Evolutionary conservation across 1,140 invertebrate species (phyloP).

Genomic region (Pogonomyrmex californicus): DNA sequence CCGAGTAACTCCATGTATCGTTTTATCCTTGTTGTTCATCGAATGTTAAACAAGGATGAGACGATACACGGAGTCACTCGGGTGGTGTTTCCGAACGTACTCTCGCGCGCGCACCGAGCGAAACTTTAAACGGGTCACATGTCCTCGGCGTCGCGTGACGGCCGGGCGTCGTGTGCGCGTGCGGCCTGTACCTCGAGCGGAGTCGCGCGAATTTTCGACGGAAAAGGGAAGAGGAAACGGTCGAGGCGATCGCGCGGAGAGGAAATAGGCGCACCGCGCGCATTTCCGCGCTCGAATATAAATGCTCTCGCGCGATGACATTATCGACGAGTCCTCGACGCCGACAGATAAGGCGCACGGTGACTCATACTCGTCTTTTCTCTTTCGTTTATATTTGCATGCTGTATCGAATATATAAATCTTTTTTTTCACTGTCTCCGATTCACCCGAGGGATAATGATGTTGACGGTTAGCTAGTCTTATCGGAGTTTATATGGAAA

Average conservation of each 20-base stretch:
- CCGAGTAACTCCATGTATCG: no score
- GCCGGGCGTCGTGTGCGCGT: background rate
- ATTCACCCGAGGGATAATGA: background rate
- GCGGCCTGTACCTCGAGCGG: background rate
- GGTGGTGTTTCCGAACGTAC: no score
- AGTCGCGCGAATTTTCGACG: background rate
- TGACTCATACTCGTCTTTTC: conserved; percentile 5
- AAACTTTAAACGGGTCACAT: conserved; percentile 72
- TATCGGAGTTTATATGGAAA: background rate
- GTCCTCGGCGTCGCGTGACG: conserved; percentile 39
- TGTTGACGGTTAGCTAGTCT: background rate
- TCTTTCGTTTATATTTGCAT: background rate
- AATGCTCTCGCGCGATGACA: background rate
- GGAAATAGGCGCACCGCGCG: no score
- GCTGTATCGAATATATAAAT: background rate
- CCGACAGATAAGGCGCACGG: background rate
- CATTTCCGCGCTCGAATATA: no score
- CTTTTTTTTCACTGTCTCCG: background rate
- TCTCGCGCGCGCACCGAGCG: conserved; percentile 14
- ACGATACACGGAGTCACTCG: no score
- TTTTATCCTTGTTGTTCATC: no score
- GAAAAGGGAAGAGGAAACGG: no score
- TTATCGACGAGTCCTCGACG: background rate
- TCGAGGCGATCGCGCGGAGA: background rate
- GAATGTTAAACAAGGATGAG: no score